These are phyloP conservation scores for Rissa tridactyla DNA, from an alignment of 2,113 vertebrate species.

Conservation along the genomic window DNA sequence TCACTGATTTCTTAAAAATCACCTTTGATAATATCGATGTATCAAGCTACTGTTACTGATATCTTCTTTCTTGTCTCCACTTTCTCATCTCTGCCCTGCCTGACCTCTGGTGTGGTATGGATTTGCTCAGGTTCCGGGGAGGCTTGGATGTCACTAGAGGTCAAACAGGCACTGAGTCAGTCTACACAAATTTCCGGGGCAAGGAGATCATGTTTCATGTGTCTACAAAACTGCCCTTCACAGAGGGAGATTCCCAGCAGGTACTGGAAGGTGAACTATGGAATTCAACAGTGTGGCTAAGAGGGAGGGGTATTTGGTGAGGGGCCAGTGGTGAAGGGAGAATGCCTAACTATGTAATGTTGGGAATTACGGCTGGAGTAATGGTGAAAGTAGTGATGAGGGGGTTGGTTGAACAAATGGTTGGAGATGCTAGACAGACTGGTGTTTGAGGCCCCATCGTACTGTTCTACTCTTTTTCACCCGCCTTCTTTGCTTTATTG, in stretches of 20 bases:
- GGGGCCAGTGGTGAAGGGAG: background rate
- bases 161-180: slow-evolving; percentile 86
- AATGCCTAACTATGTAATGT: background rate
- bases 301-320: background rate
- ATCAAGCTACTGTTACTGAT: background rate
- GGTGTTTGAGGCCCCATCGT: background rate
- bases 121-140: slow-evolving; percentile 82
- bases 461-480: background rate
- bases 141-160: slow-evolving; percentile 88
- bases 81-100: background rate
- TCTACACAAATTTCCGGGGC: slow-evolving; percentile 86
- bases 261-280: slow-evolving; percentile 43
- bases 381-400: background rate
- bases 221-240: slow-evolving; percentile 89
- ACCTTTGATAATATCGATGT: background rate
- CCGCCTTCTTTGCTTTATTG: background rate
- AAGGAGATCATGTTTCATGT: slow-evolving; percentile 93
- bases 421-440: background rate
- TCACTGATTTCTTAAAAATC: background rate
- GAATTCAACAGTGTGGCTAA: background rate
- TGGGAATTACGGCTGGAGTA: background rate
- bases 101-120: background rate
- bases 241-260: slow-evolving; percentile 89
- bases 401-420: background rate
- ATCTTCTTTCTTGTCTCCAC: background rate